These are phyloP conservation scores for Eidolon helvum DNA, from an alignment of 2,113 vertebrate genomes.

Conservation along the genomic window DNA sequence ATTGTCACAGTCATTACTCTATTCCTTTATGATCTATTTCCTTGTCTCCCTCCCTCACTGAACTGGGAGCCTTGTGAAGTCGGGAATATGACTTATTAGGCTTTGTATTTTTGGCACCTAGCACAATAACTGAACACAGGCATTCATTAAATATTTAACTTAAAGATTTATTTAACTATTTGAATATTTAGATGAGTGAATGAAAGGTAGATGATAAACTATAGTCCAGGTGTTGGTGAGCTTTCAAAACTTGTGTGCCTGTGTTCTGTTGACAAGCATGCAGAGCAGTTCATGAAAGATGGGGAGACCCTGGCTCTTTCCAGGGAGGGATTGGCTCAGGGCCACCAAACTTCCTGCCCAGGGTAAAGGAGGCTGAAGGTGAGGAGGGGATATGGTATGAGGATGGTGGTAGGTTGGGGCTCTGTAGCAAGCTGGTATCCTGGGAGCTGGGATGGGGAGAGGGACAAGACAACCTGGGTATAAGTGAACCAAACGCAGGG, in stretches of 20 bases:
- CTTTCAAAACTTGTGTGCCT: neutral
- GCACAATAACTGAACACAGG: neutral
- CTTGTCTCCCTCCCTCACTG: neutral
- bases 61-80: neutral
- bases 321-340: neutral
- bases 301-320: neutral
- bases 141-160: neutral
- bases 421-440: neutral
- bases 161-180: neutral
- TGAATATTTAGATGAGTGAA: neutral
- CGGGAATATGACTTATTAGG: neutral
- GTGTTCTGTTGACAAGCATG: neutral
- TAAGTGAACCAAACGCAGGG: neutral
- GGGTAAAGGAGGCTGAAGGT: neutral
- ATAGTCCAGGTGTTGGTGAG: neutral
- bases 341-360: neutral
- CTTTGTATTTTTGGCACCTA: neutral
- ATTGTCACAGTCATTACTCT: neutral
- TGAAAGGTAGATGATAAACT: neutral
- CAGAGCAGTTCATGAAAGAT: neutral
- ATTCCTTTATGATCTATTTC: neutral
- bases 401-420: neutral
- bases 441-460: neutral
- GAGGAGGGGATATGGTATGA: neutral
- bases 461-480: neutral